Base-by-base conservation (phyloP, 2,797 vertebrate species). In the Syngnathus rostellatus region DNA sequence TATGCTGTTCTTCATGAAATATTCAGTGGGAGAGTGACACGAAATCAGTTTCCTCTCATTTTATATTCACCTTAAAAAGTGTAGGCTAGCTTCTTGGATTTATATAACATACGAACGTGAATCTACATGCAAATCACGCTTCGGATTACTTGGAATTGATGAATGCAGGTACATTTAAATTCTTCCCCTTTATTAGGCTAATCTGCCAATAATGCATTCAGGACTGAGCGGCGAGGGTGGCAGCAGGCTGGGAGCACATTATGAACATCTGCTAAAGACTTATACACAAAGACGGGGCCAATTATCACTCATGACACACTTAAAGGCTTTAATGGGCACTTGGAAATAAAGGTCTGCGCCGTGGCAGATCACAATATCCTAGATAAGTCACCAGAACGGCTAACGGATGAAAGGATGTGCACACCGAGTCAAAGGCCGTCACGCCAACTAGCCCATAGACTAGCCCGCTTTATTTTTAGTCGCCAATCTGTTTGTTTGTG, bases 151-250 rank as follows among this genome's bases (percentile, higher is more conserved):
- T n/a, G 62, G 66, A 40, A n/a, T 53, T 41, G 57, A 63, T 62
- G 9, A 38, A 70, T 46, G n/a, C 65, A 65, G 71, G 75, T 69
- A 63, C 37, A 74, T 74, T 63, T 48, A 23, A 81, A 70, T 68
- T 72, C 25, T 67, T 66, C 67, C 51, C 66, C 63, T 75, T 74
- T 81, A 76, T 78, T 77, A 69, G 75, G 77, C 76, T 79, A 37
- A 46, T 46, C 43, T 75, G 61, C 70, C 76, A 57, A 80, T 77
- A 79, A 75, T 68, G 58, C 70, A 76, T 67, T 71, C 53, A 70
- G 64, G 66, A 72, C 40, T 45, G 40, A 25, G 59, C 39, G 19
- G 19, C 43, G 5, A 12, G 11, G 43, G 43, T 12, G 43, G 14
- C 14, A 63, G 64, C 46, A 21, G 4, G n/a, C 60, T 25, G 12